These are phyloP conservation scores for Clarias macrocephalus DNA, from an alignment of 2,113 vertebrate genomes.

Conservation along the genomic window DNA sequence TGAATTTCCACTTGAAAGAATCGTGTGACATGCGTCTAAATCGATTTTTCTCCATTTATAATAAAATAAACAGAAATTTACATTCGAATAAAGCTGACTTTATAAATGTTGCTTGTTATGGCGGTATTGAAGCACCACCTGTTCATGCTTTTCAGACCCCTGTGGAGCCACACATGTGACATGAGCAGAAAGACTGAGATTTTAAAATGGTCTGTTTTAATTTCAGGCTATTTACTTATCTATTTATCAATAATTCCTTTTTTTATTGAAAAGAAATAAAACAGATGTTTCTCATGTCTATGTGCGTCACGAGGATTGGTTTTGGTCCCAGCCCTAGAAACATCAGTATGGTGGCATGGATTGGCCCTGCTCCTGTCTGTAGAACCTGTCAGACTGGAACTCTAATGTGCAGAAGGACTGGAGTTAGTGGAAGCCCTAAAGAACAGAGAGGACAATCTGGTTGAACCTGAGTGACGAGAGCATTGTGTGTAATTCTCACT, in stretches of 20 bases:
- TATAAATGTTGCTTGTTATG: not conserved
- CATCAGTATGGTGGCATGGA: not conserved
- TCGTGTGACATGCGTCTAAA: no score
- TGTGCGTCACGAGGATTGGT: not conserved
- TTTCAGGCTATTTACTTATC: not conserved
- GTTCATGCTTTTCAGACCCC: not conserved
- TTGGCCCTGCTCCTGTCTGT: not conserved
- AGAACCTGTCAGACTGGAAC: not conserved
- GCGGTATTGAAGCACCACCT: not conserved
- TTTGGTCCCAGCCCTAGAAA: not conserved
- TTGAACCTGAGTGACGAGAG: conserved; percentile 18
- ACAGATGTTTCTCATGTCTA: not conserved
- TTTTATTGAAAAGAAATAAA: not conserved
- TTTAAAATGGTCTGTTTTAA: no score
- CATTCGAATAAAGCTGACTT: not conserved
- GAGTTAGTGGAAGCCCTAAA: not conserved
- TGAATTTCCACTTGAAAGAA: no score
- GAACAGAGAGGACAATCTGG: not conserved
- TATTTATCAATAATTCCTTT: not conserved
- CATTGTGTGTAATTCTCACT: not conserved
- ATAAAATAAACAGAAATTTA: not conserved
- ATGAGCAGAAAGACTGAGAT: not conserved
- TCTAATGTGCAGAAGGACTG: not conserved
- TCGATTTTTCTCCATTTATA: no score
- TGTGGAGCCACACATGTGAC: not conserved